Conservation (phyloP, 2,888 invertebrate species). For the Drosophila kanekoi region DNA sequence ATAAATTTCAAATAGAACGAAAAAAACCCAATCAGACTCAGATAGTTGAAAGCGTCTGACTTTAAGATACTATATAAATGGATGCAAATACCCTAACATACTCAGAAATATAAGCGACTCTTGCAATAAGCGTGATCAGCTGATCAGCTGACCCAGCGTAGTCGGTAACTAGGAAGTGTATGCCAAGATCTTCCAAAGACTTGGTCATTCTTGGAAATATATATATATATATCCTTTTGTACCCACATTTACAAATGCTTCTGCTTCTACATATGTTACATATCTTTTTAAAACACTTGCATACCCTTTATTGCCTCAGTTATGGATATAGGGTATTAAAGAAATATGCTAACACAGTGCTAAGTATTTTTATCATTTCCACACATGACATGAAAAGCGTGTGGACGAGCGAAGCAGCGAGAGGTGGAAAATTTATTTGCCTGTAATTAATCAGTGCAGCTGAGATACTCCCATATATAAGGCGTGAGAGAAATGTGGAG, state of each 20-base stretch:
- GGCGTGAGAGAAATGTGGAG: not conserved
- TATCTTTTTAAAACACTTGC: not conserved
- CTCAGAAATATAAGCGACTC: too few relatives aligned
- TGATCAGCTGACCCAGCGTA: too few relatives aligned
- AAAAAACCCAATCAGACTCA: slow-evolving; percentile 1
- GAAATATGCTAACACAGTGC: slow-evolving; percentile 32
- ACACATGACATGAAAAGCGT: slow-evolving; percentile 48
- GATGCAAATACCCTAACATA: too few relatives aligned
- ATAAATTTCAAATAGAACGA: slow-evolving; percentile 36
- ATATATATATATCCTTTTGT: too few relatives aligned
- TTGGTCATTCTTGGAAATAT: too few relatives aligned
- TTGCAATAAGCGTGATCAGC: too few relatives aligned
- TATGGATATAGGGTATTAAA: slow-evolving; percentile 11
- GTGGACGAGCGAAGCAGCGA: slow-evolving; percentile 1
- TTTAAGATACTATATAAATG: slow-evolving; percentile 6
- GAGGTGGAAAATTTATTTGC: slow-evolving; percentile 64
- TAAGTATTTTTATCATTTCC: slow-evolving; percentile 70
- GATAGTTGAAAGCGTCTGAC: not conserved
- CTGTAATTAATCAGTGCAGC: slow-evolving; percentile 66
- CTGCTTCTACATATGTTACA: not conserved
- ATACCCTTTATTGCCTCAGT: not conserved
- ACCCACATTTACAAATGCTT: too few relatives aligned
- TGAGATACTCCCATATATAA: slow-evolving; percentile 10
- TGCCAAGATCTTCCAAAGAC: too few relatives aligned
- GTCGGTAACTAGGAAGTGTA: too few relatives aligned